phyloP scores from a whole-genome alignment of 2,888 invertebrate genomes.

The Epinotia bilunana region DNA sequence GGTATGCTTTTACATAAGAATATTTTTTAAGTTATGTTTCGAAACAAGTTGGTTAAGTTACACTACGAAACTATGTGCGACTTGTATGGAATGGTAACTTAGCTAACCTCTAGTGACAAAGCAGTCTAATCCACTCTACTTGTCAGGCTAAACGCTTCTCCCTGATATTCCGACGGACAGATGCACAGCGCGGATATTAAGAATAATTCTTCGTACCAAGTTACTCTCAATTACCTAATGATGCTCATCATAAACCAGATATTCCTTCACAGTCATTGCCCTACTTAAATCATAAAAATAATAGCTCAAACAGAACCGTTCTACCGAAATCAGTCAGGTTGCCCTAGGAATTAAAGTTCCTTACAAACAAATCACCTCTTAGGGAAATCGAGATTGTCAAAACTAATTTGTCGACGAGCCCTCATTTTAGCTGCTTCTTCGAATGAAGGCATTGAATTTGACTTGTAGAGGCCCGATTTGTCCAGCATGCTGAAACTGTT shows the following conservation, averaged over 20 bases:
- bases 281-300: slow-evolving; percentile 43
- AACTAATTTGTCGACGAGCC: slow-evolving; percentile 85
- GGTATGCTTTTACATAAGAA: too few species aligned
- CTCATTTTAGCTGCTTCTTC: slow-evolving; percentile 80
- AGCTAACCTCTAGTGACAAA: background rate
- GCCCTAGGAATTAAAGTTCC: slow-evolving; percentile 38
- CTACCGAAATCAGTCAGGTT: slow-evolving; percentile 47
- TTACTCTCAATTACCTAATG: slow-evolving; percentile 2
- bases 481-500: slow-evolving; percentile 68
- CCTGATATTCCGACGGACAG: background rate
- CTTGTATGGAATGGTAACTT: background rate
- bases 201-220: slow-evolving; percentile 11
- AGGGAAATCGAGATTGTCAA: slow-evolving; percentile 82
- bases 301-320: slow-evolving; percentile 45
- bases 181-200: background rate
- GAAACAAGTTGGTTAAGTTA: background rate
- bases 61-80: background rate
- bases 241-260: slow-evolving; percentile 26
- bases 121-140: background rate
- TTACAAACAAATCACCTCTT: slow-evolving; percentile 68
- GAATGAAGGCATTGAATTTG: slow-evolving; percentile 77
- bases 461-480: slow-evolving; percentile 68
- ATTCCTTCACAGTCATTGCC: slow-evolving; percentile 20
- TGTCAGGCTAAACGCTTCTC: background rate
- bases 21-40: background rate